Base-by-base conservation (phyloP, 2,113 vertebrate species). In the Buteo buteo region DNA sequence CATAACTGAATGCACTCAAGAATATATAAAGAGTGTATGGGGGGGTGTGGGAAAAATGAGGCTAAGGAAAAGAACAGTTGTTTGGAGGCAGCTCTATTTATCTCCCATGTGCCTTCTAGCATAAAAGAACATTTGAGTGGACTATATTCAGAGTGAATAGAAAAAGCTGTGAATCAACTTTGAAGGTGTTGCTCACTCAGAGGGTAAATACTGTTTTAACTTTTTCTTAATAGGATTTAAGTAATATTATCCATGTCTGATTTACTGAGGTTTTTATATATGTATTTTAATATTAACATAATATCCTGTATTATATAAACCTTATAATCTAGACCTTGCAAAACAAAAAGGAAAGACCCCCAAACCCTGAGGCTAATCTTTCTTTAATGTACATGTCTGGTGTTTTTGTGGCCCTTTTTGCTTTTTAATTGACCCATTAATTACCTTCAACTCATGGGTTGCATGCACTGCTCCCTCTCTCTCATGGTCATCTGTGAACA, bases 31-130 rank as follows among this genome's bases (percentile, higher is more conserved):
- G 31, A 59, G 3, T 45, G 9, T 21, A 7, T 28, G 10, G 38
- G 28, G 16, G 12, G 31, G 17, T 1, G 3, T 1, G 2, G 1
- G 12, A 31, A 58, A 28, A 31, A 58, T 14, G 13, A 88, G 18
- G 10, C 25, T 77, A 50, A 76, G 73, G 79, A 83, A 69, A 40
- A 85, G 15, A 82, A 34, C 6, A 65, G 28, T 52, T 10, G 47
- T 50, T 86, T 88, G 5, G 8, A 88, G 18, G 31, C 50, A 88
- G 42, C 34, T 44, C 2, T 62, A 7, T 61, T 80, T 80, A 25
- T 28, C 38, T 88, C 25, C 18, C 8, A 2, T 16, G 10, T 58
- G 31, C 59, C 11, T 91, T 34, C 44, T 36, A 61, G 20, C 18
- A 31, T n/a, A 47, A 73, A 86, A 67, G 58, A 57, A 25, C 7